These are phyloP conservation scores for Tichodroma muraria DNA, from an alignment of 2,113 vertebrate genomes.

Conservation along the genomic window DNA sequence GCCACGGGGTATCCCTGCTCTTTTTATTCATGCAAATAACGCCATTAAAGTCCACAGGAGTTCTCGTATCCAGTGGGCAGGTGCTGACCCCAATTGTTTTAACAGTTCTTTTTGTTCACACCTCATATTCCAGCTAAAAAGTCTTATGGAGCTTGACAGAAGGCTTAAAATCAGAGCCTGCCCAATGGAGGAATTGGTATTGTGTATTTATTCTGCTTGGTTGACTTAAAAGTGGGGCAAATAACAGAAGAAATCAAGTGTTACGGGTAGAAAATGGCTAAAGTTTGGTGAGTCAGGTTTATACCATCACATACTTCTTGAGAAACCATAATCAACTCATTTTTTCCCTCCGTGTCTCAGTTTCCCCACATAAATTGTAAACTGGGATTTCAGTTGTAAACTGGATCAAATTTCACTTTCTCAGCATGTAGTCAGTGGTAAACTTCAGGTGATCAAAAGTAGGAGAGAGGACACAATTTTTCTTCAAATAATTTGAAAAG, in stretches of 20 bases:
- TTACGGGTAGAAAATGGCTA: background rate
- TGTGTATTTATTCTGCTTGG: background rate
- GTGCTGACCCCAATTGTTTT: constrained; percentile 58
- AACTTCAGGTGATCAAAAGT: background rate
- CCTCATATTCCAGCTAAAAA: constrained; percentile 23
- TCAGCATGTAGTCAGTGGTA: accelerated
- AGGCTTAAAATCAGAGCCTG: background rate
- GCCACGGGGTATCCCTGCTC: constrained; percentile 19
- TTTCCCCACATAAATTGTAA: background rate
- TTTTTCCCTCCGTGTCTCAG: background rate
- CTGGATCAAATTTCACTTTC: background rate
- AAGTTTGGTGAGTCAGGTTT: background rate
- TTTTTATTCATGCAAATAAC: background rate
- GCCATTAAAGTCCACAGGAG: constrained; percentile 53
- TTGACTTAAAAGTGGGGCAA: background rate
- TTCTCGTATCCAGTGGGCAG: constrained; percentile 28
- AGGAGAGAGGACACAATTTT: background rate
- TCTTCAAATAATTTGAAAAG: background rate
- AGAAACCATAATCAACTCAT: background rate
- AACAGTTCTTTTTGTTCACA: constrained; percentile 52
- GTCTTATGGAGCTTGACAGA: constrained; percentile 19
- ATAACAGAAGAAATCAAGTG: background rate
- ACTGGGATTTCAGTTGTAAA: background rate
- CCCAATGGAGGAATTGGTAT: background rate
- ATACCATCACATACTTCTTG: accelerated